These are phyloP conservation scores for Wasmannia auropunctata DNA, from an alignment of 1,140 invertebrate species.

Conservation along the genomic window DNA sequence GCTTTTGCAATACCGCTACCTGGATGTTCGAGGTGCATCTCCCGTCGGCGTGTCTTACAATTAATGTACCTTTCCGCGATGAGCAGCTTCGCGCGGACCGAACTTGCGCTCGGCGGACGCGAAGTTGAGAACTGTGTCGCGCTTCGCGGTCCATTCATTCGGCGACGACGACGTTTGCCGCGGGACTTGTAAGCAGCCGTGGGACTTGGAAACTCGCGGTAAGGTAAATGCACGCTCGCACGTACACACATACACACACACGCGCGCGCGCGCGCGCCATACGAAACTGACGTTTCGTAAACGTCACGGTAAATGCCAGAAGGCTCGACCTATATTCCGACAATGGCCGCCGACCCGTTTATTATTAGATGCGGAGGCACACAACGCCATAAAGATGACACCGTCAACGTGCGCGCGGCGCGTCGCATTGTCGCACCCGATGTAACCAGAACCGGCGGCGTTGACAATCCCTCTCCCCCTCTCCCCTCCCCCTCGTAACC, in stretches of 20 bases:
- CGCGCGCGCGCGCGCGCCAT: no score
- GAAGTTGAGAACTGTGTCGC: constrained; percentile 49
- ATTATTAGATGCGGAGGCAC: constrained; percentile 73
- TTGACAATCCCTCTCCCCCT: neutral
- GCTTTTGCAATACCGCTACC: neutral
- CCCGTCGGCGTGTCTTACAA: neutral
- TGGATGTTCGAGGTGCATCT: neutral
- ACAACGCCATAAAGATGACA: constrained; percentile 59
- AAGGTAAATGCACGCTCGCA: neutral
- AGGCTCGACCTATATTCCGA: constrained; percentile 78
- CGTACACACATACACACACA: no score
- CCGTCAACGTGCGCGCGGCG: neutral
- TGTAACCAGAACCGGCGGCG: neutral
- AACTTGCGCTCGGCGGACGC: neutral
- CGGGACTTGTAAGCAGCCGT: neutral
- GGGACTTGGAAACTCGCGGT: constrained; percentile 11
- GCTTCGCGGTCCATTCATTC: neutral
- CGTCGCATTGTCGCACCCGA: neutral
- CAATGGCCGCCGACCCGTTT: constrained; percentile 76
- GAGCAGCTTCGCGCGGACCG: neutral
- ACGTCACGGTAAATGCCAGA: constrained; percentile 55
- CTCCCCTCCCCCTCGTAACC: neutral
- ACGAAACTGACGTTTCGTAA: constrained; percentile 38
- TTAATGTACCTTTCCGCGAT: no score
- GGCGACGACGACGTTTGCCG: neutral